phyloP scores from a whole-genome alignment of 2,888 invertebrate species.

The Bombyx huttoni region DNA sequence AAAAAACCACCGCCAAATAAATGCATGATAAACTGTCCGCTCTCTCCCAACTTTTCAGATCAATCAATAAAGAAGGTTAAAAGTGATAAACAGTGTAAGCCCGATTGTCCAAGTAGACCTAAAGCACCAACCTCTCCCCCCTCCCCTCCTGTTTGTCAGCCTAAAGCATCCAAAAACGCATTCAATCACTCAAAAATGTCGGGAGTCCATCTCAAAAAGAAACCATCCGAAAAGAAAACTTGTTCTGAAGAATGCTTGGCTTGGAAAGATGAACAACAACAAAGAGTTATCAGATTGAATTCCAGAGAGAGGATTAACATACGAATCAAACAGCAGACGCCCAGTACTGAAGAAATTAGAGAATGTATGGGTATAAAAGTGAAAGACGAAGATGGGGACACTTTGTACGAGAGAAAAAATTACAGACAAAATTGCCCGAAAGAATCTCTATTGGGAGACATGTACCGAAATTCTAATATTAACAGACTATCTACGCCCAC shows the following conservation, averaged over 20 bases:
- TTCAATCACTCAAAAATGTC: constrained; percentile 11
- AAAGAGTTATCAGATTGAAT: constrained; percentile 17
- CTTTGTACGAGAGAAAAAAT: constrained; percentile 39
- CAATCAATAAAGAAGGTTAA: constrained; percentile 2
- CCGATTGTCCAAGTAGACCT: constrained; percentile 12
- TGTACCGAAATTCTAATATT: constrained; percentile 30
- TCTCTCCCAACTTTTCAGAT: not conserved
- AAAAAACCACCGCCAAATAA: not conserved
- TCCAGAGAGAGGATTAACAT: constrained; percentile 31
- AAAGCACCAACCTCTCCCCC: constrained; percentile 1
- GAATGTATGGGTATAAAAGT: constrained; percentile 33
- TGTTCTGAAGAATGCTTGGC: constrained; percentile 16
- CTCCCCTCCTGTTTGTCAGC: constrained; percentile 1
- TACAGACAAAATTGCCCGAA: constrained; percentile 15
- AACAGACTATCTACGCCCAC: constrained; percentile 25
- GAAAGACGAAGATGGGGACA: constrained; percentile 37
- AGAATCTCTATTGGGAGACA: constrained; percentile 21
- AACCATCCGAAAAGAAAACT: constrained; percentile 17
- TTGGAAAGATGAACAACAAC: constrained; percentile 5
- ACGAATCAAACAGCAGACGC: constrained; percentile 22
- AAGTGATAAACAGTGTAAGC: constrained; percentile 11
- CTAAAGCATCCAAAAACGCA: constrained; percentile 4
- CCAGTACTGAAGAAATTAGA: constrained; percentile 35
- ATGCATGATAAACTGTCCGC: not conserved
- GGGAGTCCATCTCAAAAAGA: constrained; percentile 28